These are phyloP conservation scores for Nibea albiflora DNA, from an alignment of 2,113 vertebrate genomes.

Conservation along the genomic window DNA sequence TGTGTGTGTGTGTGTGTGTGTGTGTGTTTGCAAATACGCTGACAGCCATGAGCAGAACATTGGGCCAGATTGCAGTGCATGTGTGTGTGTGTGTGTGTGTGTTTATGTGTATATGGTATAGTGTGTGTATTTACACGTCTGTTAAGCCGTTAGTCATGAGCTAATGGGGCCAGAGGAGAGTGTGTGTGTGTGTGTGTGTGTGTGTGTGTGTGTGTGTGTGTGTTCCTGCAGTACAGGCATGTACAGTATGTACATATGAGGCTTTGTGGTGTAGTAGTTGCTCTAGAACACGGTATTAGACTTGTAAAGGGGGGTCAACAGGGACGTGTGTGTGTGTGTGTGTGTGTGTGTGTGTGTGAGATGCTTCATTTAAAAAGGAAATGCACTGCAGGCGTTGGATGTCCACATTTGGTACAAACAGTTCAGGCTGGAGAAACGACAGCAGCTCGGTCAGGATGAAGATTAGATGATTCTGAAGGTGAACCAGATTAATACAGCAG, in stretches of 20 bases:
- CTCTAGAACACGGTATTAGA: slow-evolving; percentile 57
- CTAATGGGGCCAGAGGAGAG: slow-evolving; percentile 57
- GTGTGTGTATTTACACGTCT: slow-evolving; percentile 36
- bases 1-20: neutral
- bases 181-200: slow-evolving; percentile 21
- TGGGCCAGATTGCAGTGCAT: slow-evolving; percentile 22
- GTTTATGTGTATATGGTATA: slow-evolving; percentile 6
- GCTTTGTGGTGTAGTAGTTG: slow-evolving; percentile 39
- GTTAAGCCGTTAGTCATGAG: slow-evolving; percentile 65
- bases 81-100: neutral
- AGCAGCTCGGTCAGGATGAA: neutral
- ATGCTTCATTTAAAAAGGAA: slow-evolving; percentile 56
- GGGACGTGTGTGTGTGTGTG: slow-evolving; percentile 8
- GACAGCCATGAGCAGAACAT: slow-evolving; percentile 16
- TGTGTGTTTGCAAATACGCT: slow-evolving; percentile 43
- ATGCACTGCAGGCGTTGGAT: slow-evolving; percentile 34
- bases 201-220: too few relatives aligned
- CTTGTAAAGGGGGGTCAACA: slow-evolving; percentile 36
- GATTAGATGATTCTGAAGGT: too few relatives aligned
- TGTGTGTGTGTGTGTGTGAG: neutral
- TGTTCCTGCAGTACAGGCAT: neutral
- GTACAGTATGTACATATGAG: slow-evolving; percentile 34
- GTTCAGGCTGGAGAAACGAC: neutral
- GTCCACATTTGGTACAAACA: slow-evolving; percentile 20
- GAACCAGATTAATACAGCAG: too few relatives aligned